A percentile compares a stretch with the other conserved stretches of the same genome.
Evolutionary conservation across 1,140 invertebrate species (phyloP).

Genomic region (Colletes latitarsis): DNA sequence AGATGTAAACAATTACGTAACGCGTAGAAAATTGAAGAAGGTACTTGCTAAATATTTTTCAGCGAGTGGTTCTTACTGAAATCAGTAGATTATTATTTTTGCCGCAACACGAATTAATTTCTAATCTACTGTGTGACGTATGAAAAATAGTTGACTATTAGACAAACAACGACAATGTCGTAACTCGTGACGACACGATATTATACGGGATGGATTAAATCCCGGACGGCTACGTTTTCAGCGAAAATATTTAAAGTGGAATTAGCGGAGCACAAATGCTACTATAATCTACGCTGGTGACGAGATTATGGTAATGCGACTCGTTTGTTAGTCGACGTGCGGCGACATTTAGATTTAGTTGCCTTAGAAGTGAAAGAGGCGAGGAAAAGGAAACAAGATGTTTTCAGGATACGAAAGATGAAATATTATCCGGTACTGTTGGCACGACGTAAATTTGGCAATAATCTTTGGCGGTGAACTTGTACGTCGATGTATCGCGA

Average conservation of each 20-base stretch:
- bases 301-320: constrained; percentile 54
- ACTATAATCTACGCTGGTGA: constrained; percentile 25
- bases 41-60: no score
- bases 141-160: no score
- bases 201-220: constrained; percentile 17
- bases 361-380: background rate
- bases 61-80: no score
- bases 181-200: constrained; percentile 11
- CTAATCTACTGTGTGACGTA: no score
- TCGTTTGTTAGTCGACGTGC: constrained; percentile 27
- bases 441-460: background rate
- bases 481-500: background rate
- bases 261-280: constrained; percentile 41
- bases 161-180: constrained; percentile 1
- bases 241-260: constrained; percentile 51
- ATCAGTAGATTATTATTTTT: no score
- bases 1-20: no score
- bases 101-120: no score
- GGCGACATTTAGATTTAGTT: constrained; percentile 54
- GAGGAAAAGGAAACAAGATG: constrained; percentile 18
- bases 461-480: background rate
- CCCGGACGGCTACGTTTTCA: constrained; percentile 19
- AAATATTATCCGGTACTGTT: background rate
- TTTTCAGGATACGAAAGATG: background rate
- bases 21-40: no score